Evolutionary conservation across 2,113 vertebrate species (phyloP).

Genomic region (Australoheros scitulus): DNA sequence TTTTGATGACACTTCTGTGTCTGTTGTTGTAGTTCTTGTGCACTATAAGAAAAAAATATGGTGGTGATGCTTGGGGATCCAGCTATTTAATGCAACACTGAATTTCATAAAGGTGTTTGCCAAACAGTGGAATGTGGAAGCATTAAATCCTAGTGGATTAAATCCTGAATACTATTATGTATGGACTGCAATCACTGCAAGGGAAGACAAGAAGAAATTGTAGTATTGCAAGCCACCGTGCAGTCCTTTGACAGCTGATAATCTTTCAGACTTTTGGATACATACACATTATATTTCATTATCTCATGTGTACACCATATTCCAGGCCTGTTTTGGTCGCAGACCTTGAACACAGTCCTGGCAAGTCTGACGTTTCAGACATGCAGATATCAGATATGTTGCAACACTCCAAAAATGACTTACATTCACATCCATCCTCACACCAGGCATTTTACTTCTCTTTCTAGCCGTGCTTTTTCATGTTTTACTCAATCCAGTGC

Average conservation of each 20-base stretch:
- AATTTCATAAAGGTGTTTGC: not conserved
- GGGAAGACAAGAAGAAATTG: not conserved
- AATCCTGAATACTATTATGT: not conserved
- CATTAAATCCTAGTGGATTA: not conserved
- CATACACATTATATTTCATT: not conserved
- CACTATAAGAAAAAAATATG: not conserved
- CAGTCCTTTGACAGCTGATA: not conserved
- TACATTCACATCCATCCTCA: not conserved
- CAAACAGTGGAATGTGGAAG: not conserved
- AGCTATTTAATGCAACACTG: not conserved
- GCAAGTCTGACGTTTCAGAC: not conserved
- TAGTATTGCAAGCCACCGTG: not conserved
- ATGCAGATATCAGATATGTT: not conserved
- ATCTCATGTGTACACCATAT: not conserved
- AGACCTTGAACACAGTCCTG: not conserved
- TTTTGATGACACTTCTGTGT: not conserved
- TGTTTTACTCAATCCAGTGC: not conserved
- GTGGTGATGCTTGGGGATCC: not conserved
- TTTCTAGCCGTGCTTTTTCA: not conserved
- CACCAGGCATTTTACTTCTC: not conserved
- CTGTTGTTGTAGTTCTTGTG: conserved; percentile 5
- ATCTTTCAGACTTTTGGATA: not conserved
- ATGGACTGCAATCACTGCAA: not conserved
- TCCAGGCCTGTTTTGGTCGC: not conserved
- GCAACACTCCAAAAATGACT: not conserved